A percentile compares a stretch with the other conserved stretches of the same genome.
Conservation (phyloP, 2,113 vertebrate genomes). For the Accipiter virgatus region DNA sequence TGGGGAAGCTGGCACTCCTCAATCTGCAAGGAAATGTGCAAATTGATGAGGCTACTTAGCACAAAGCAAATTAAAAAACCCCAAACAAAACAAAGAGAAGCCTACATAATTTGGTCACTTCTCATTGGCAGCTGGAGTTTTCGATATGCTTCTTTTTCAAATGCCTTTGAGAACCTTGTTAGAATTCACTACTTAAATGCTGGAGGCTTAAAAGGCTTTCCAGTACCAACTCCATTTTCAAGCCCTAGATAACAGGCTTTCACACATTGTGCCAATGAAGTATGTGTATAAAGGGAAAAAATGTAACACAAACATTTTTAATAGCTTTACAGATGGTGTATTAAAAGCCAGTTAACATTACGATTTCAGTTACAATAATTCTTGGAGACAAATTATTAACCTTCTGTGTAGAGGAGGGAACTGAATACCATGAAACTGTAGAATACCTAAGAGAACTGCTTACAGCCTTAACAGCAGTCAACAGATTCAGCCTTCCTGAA, state of each 20-base stretch:
- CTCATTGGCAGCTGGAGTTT: neutral
- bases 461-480: neutral
- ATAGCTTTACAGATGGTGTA: neutral
- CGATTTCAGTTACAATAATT: neutral
- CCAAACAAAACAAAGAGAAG: neutral
- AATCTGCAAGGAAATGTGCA: constrained; percentile 7
- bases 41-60: neutral
- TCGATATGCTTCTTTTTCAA: neutral
- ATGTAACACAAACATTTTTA: neutral
- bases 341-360: neutral
- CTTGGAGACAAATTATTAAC: neutral
- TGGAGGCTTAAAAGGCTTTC: neutral
- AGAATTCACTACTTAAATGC: neutral
- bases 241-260: neutral
- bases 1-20: constrained; percentile 13
- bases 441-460: neutral
- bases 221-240: neutral
- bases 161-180: neutral
- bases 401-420: neutral
- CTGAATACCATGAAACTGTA: neutral
- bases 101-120: neutral
- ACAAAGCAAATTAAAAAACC: neutral
- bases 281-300: neutral
- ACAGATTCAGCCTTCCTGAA: neutral
- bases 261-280: neutral